Evolutionary conservation across 2,888 invertebrate species (phyloP).

Genomic region (Nymphalis polychloros): DNA sequence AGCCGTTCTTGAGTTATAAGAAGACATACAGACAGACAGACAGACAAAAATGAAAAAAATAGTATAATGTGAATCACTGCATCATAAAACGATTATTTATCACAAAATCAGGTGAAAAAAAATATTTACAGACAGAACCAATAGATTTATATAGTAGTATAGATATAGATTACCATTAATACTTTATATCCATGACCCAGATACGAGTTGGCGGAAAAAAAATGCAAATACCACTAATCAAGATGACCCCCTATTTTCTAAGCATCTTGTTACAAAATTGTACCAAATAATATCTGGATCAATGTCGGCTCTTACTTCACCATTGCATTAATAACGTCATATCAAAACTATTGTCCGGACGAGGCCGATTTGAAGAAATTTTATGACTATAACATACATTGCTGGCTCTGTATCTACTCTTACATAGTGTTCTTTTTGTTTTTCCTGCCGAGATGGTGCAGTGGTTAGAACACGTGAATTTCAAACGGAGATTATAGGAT

Average conservation of each 20-base stretch:
- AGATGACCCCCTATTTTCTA: slow-evolving; percentile 1
- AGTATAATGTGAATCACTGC: too few species aligned
- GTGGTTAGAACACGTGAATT: neutral
- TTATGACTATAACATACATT: slow-evolving; percentile 1
- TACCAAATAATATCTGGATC: slow-evolving; percentile 27
- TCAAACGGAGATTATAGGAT: too few species aligned
- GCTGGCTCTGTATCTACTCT: neutral
- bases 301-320: slow-evolving; percentile 35
- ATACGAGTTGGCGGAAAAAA: neutral
- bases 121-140: too few species aligned
- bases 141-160: too few species aligned
- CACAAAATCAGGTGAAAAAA: too few species aligned
- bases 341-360: slow-evolving; percentile 5
- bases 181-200: neutral
- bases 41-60: too few species aligned
- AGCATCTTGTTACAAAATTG: slow-evolving; percentile 6
- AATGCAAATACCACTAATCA: neutral
- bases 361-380: slow-evolving; percentile 5
- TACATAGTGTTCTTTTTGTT: neutral
- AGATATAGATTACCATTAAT: too few species aligned
- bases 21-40: too few species aligned
- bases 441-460: neutral
- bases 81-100: too few species aligned
- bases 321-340: neutral
- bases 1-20: too few species aligned